phyloP scores from a whole-genome alignment of 2,113 vertebrate species.

The Strix uralensis region DNA sequence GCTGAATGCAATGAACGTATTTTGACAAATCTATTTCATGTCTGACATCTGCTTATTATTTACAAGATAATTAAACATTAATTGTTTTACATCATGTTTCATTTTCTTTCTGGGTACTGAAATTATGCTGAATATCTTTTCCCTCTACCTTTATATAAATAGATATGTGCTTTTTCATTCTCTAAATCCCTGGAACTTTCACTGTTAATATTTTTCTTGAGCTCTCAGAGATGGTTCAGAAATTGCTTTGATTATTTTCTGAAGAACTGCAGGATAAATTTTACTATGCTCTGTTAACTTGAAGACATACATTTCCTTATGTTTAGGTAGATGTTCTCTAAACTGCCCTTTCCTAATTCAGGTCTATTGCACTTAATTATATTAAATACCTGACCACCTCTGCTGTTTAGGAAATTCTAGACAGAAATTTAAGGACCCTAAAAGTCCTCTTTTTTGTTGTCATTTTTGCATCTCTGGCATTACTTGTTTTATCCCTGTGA shows the following conservation, averaged over 20 bases:
- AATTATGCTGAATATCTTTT: neutral
- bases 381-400: neutral
- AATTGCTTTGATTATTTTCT: neutral
- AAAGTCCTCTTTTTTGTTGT: neutral
- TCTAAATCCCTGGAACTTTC: neutral
- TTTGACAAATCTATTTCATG: neutral
- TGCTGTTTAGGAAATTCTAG: neutral
- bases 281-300: neutral
- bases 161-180: neutral
- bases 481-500: neutral
- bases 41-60: neutral
- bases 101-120: neutral
- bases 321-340: neutral
- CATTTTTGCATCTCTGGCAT: neutral
- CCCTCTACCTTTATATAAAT: neutral
- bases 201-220: neutral
- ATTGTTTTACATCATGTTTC: neutral
- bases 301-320: neutral
- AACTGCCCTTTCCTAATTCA: neutral
- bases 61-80: neutral
- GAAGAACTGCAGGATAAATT: neutral
- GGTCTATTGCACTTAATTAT: neutral
- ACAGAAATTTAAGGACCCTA: neutral
- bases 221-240: neutral
- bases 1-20: neutral